Percentiles rank a stretch among this genome's conserved stretches.
Evolutionary conservation across 1,140 invertebrate species (phyloP).

Genomic region (Eueides isabella): DNA sequence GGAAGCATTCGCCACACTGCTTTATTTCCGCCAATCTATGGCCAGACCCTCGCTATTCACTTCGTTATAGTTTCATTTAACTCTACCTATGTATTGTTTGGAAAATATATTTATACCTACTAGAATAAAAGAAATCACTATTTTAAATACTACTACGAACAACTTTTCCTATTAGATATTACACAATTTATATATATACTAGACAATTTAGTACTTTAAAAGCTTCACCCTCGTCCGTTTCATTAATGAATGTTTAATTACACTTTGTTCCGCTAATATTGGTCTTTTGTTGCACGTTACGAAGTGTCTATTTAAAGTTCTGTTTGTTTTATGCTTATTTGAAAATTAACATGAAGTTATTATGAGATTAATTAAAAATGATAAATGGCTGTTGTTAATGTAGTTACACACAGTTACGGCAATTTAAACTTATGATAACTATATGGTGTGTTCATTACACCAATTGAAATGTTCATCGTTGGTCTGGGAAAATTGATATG

Average conservation of each 20-base stretch:
- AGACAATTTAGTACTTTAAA: slow-evolving; percentile 12
- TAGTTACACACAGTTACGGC: slow-evolving; percentile 4
- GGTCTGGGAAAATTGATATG: background rate
- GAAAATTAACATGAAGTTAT: slow-evolving; percentile 21
- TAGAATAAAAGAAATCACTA: background rate
- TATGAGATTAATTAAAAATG: slow-evolving; percentile 30
- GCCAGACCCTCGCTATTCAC: background rate
- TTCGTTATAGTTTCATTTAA: background rate
- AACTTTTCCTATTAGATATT: background rate
- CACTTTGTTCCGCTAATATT: slow-evolving; percentile 62
- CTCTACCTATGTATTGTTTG: background rate
- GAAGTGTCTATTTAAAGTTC: slow-evolving; percentile 40
- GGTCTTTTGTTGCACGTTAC: slow-evolving; percentile 53
- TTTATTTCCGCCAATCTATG: slow-evolving; percentile 7
- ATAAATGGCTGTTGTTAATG: slow-evolving; percentile 7
- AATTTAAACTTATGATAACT: slow-evolving; percentile 1
- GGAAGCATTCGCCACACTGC: background rate
- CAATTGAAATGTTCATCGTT: background rate
- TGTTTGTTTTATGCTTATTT: slow-evolving; percentile 32
- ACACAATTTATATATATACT: background rate
- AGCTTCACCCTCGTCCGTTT: slow-evolving; percentile 45
- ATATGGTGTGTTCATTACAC: background rate
- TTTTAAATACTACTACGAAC: background rate
- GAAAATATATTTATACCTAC: background rate
- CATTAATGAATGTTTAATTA: slow-evolving; percentile 73